Evolutionary conservation across 2,797 vertebrate genomes (phyloP).

Genomic region (Etheostoma nigrum): DNA sequence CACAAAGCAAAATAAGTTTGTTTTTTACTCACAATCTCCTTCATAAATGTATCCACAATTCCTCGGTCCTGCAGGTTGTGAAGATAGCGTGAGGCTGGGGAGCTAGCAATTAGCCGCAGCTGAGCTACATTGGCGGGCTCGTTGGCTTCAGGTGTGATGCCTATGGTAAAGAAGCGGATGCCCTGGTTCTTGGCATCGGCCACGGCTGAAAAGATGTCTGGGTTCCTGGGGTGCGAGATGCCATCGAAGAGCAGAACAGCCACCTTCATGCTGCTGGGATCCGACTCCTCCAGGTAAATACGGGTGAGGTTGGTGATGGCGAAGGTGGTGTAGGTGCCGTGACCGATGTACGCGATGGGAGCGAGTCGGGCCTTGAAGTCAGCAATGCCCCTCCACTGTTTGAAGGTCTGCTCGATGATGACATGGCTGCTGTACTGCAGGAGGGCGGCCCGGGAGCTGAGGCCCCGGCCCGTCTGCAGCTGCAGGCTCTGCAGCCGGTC

Average conservation of each 20-base stretch:
- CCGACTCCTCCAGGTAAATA: conserved; percentile 89
- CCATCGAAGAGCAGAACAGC: conserved; percentile 91
- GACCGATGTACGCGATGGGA: conserved; percentile 89
- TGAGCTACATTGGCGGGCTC: conserved; percentile 85
- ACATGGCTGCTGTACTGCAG: conserved; percentile 95
- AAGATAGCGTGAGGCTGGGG: conserved; percentile 87
- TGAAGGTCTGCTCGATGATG: conserved; percentile 89
- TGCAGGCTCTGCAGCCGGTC: conserved; percentile 84
- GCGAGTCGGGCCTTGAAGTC: conserved; percentile 86
- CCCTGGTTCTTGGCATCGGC: conserved; percentile 93
- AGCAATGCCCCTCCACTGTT: conserved; percentile 86
- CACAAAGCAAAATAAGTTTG: not conserved
- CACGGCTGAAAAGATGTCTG: conserved; percentile 89
- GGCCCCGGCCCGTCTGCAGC: conserved; percentile 83
- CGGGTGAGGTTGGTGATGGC: conserved; percentile 94
- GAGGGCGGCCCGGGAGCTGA: conserved; percentile 88
- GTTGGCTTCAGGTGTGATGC: conserved; percentile 90
- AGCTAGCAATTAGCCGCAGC: conserved; percentile 87
- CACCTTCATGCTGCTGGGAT: conserved; percentile 84
- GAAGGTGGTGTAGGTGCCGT: conserved; percentile 92
- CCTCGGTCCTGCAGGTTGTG: conserved; percentile 91
- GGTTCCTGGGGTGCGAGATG: conserved; percentile 91
- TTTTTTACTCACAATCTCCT: conserved; percentile 88
- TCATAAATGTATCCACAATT: conserved; percentile 87
- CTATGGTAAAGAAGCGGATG: conserved; percentile 89